Conservation (phyloP, 2,888 invertebrate genomes). For the Catocala sponsa region DNA sequence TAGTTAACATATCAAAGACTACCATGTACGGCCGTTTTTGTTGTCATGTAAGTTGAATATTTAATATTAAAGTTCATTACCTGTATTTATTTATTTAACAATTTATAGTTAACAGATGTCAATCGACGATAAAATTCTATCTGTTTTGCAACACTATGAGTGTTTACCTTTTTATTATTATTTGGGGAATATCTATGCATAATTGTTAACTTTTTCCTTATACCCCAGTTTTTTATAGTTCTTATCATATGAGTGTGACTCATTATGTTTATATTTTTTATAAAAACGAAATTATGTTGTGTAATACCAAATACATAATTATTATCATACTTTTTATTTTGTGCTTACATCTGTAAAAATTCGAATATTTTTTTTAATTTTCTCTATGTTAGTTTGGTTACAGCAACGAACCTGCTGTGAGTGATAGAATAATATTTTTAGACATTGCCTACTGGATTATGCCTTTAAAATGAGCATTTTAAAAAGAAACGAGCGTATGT, state of each 20-base stretch:
- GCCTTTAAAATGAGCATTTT: slow-evolving; percentile 14
- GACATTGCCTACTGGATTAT: slow-evolving; percentile 7
- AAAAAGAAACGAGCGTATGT: slow-evolving; percentile 1
- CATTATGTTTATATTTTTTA: slow-evolving; percentile 71
- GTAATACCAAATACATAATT: slow-evolving; percentile 83
- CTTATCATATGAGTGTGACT: slow-evolving; percentile 80
- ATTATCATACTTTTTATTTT: slow-evolving; percentile 73
- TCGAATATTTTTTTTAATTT: slow-evolving; percentile 76
- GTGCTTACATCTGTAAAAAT: slow-evolving; percentile 75
- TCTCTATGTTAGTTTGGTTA: slow-evolving; percentile 68
- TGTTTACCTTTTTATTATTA: slow-evolving; percentile 71
- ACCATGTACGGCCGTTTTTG: slow-evolving; percentile 61
- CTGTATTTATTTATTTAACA: slow-evolving; percentile 64
- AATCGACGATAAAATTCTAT: slow-evolving; percentile 70
- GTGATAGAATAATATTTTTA: slow-evolving; percentile 44
- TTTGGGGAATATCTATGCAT: slow-evolving; percentile 70
- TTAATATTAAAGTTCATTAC: slow-evolving; percentile 64
- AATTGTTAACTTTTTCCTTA: slow-evolving; percentile 55
- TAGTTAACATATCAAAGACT: slow-evolving; percentile 77
- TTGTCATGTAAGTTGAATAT: slow-evolving; percentile 66
- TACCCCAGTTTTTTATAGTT: slow-evolving; percentile 68
- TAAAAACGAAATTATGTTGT: slow-evolving; percentile 76
- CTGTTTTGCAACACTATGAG: slow-evolving; percentile 78
- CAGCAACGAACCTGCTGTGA: slow-evolving; percentile 65
- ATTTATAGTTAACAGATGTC: slow-evolving; percentile 68